phyloP scores from a whole-genome alignment of 2,113 vertebrate genomes.

The Malaclemys terrapin region DNA sequence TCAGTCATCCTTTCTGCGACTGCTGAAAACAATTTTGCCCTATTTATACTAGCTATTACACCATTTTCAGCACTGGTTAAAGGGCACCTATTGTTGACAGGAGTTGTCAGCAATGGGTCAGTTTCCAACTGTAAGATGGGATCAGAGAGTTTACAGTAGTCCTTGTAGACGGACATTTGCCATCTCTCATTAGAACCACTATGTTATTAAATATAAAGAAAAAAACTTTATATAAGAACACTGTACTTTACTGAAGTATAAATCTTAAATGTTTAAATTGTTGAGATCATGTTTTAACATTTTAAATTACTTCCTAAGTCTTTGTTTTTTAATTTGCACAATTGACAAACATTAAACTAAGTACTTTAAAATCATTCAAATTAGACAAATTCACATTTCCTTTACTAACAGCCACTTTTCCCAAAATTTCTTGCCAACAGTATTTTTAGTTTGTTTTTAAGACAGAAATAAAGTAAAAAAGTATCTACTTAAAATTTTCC shows the following conservation, averaged over 20 bases:
- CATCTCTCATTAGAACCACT: background rate
- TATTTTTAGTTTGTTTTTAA: background rate
- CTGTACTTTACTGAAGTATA: background rate
- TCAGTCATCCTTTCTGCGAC: background rate
- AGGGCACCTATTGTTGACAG: constrained; percentile 13
- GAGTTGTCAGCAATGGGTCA: background rate
- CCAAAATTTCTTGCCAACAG: background rate
- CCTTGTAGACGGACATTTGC: background rate
- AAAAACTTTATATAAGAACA: background rate
- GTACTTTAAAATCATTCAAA: background rate
- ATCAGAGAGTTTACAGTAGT: background rate
- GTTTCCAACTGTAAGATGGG: background rate
- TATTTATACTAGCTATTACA: background rate
- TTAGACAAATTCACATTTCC: background rate
- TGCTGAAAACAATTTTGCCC: background rate
- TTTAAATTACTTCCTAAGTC: background rate
- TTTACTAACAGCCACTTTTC: background rate
- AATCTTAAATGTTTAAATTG: background rate
- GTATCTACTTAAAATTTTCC: background rate
- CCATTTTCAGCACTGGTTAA: background rate
- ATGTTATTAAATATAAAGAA: background rate
- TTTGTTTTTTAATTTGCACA: too few relatives aligned
- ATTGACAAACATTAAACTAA: background rate
- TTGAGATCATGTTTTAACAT: background rate
- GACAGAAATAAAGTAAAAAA: background rate